Percentiles rank a stretch among this genome's conserved stretches.
These are phyloP conservation scores for Gisinianus flammeolus DNA, from an alignment of 2,888 invertebrate species.

Conservation along the genomic window DNA sequence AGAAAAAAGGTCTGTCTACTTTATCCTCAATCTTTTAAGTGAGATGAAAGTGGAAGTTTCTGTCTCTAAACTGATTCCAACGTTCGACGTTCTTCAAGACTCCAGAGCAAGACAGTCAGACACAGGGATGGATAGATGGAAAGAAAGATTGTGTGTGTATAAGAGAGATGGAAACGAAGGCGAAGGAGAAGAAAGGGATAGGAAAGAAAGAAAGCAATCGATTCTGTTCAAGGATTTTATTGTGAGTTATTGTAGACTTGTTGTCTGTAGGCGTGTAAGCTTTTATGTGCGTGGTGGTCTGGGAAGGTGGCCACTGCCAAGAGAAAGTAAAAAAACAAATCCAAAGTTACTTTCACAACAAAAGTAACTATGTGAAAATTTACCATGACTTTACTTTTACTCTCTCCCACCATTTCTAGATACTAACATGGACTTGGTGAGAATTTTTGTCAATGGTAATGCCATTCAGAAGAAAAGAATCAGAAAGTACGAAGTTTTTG, in stretches of 20 bases:
- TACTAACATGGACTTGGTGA: no score
- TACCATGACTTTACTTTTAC: no score
- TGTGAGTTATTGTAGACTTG: constrained; percentile 4
- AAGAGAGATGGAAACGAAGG: background rate
- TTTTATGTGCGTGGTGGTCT: background rate
- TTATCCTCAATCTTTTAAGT: constrained; percentile 29
- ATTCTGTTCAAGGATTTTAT: constrained; percentile 17
- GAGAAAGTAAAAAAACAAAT: no score
- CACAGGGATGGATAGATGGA: background rate
- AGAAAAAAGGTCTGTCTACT: constrained; percentile 8
- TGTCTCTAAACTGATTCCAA: constrained; percentile 17
- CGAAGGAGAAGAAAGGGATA: no score
- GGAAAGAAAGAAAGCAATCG: constrained; percentile 24
- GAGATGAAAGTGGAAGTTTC: constrained; percentile 27
- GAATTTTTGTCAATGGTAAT: no score
- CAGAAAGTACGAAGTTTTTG: no score
- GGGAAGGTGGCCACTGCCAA: no score
- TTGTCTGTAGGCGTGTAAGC: background rate
- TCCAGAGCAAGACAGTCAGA: background rate
- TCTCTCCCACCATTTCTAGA: no score
- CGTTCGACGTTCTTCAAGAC: background rate
- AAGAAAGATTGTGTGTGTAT: background rate
- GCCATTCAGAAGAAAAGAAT: no score
- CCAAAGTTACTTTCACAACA: no score
- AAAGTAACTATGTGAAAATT: no score